Base-by-base conservation (phyloP, 2,797 vertebrate genomes). In the Centroberyx gerrardi region DNA sequence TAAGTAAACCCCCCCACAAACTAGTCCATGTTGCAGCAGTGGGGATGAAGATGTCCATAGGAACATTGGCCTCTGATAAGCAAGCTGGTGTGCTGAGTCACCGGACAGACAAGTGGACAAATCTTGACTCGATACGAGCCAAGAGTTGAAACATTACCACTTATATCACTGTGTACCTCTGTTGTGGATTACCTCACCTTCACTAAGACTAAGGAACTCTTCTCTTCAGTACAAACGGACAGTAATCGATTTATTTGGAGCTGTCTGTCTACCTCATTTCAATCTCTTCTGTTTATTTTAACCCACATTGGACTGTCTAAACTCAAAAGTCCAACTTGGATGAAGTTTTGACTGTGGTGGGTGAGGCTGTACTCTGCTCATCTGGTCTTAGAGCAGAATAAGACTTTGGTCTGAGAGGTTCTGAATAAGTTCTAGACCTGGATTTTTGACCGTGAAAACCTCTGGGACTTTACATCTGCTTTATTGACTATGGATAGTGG, bases 51-150 rank as follows among this genome's bases (percentile, higher is more conserved):
- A 90, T 88, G 85, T 64, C 87, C 90, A 86, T 1, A 81, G 76
- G 91, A 91, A 89, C 92, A 73, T 92, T 94, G 94, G 78, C 89
- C 93, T 79, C 87, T 90, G 88, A 90, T 90, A 86, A 89, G 74
- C 40, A n/a, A 52, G 42, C 64, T 52, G 58, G 29, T 22, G 27
- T 75, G 85, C 80, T 84, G 81, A 88, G 70, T 88, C 77, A 86
- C 78, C 77, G 63, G 40, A 77, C 80, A 82, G 28, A 78, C 77
- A 65, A 31, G 72, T 70, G 67, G 63, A 67, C 48, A 40, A 12
- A 52, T 44, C 33, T 51, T 17, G 17, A 10, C 42, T 44, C 13
- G 13, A 44, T 7, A 33, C 33, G 9, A 22, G 22, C 22, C 22
- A 22, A 22, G 22, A 31, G 7, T 8, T 15, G 18, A 13, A 40